Percentiles rank a stretch among this genome's conserved stretches.
Evolutionary conservation across 2,113 vertebrate genomes (phyloP).

Genomic region (Puma concolor): DNA sequence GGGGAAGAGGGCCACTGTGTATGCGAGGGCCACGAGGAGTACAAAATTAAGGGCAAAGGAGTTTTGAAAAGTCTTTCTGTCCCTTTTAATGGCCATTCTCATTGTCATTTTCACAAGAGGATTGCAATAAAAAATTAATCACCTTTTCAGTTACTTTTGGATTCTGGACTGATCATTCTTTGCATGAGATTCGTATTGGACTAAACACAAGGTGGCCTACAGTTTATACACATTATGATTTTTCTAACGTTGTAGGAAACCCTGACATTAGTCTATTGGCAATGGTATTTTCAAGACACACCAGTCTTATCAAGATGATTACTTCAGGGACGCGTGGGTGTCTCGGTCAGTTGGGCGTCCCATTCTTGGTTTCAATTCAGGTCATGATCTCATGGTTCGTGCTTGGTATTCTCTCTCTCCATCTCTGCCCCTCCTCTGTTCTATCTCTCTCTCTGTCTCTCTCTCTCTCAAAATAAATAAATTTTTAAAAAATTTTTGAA

Average conservation of each 20-base stretch:
- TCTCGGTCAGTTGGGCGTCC: too few species aligned
- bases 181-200: not conserved
- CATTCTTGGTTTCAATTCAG: too few species aligned
- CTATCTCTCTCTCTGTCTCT: too few species aligned
- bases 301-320: not conserved
- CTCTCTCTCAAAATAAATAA: too few species aligned
- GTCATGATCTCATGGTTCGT: too few species aligned
- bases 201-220: not conserved
- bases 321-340: too few species aligned
- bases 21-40: not conserved
- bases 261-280: not conserved
- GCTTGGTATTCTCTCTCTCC: too few species aligned
- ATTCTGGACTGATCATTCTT: not conserved
- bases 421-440: too few species aligned
- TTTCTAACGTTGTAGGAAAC: not conserved
- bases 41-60: not conserved
- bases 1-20: rapidly evolving
- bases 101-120: not conserved
- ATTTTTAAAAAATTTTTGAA: too few species aligned
- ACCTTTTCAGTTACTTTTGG: conserved; percentile 32
- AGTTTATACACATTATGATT: not conserved
- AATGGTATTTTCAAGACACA: not conserved
- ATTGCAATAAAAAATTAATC: not conserved
- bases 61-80: not conserved
- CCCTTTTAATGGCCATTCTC: not conserved